Evolutionary conservation across 2,888 invertebrate species (phyloP), one percentile per base, ranked within the genome.

Genomic region (Polylopha cassiicola): DNA sequence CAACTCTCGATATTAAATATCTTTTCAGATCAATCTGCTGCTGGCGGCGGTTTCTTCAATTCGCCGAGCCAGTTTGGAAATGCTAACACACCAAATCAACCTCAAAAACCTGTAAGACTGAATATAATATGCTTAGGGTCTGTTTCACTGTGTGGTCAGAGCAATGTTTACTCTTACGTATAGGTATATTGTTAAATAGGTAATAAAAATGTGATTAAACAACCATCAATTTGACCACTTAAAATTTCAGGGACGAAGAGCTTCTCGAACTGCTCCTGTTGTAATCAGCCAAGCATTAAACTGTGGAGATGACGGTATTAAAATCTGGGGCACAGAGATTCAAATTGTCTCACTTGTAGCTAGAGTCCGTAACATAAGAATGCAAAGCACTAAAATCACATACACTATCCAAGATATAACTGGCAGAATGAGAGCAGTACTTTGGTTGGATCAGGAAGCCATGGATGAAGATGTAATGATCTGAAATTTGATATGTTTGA

Each of bases 321-420:
- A 80, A 57, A 84, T 86, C 55, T 86, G 86, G 85, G 86, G 86
- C 14, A 81, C 81, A 8, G 86, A 86, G 44, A 73, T 86, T 32
- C 85, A 85, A 58, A 85, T 86, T 39, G 77, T 82, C 0, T 74
- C 67, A 3, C 55, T 86, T 45, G 73, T 86, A 4, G 86, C 82
- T 13, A 61, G 82, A 31, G 56, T 86, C 1, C 62, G 69, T 24
- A 85, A 81, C 43, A 84, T 86, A 21, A 62, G 75, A 24, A 67
- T 84, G 54, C 86, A 86, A 45, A 86, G 86, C 50, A 82, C 81
- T 1, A 86, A 86, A 62, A 85, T 86, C 11, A 84, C 82, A 22
- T 86, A 86, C 41, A 86, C 81, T 23, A 76, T 86, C 47, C 84
- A 86, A 57, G 86, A 86, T 48, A 84, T 86, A 13, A 86, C 86